Evolutionary conservation across 1,140 invertebrate genomes (phyloP).

Genomic region (Drosophila tropicalis): DNA sequence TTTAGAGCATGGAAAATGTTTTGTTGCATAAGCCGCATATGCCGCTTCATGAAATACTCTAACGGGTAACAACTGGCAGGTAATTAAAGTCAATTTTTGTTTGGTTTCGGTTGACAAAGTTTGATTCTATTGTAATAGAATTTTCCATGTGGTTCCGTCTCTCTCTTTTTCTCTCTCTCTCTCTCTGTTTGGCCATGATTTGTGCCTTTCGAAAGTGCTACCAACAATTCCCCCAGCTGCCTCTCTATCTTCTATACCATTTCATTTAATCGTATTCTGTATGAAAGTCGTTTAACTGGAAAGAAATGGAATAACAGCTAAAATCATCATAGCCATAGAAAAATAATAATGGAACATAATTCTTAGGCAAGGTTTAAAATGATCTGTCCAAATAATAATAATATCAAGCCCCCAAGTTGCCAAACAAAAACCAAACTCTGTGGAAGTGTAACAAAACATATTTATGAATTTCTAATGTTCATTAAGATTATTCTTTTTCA

Average conservation of each 20-base stretch:
- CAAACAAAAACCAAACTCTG: background rate
- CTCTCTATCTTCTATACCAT: background rate
- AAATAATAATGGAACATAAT: slow-evolving; percentile 32
- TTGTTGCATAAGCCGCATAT: background rate
- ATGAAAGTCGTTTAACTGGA: slow-evolving; percentile 47
- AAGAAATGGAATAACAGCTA: slow-evolving; percentile 24
- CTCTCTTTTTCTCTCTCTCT: slow-evolving; percentile 17
- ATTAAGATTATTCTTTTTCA: slow-evolving; percentile 25
- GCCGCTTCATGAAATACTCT: background rate
- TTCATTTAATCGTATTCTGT: slow-evolving; percentile 25
- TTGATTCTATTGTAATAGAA: slow-evolving; percentile 33
- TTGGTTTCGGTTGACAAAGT: slow-evolving; percentile 45
- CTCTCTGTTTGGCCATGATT: slow-evolving; percentile 37
- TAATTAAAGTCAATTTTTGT: slow-evolving; percentile 62
- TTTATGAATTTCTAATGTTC: slow-evolving; percentile 53
- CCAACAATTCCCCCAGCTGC: slow-evolving; percentile 6
- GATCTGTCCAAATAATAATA: slow-evolving; percentile 9
- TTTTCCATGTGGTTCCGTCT: slow-evolving; percentile 16
- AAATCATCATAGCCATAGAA: slow-evolving; percentile 21
- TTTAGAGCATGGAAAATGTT: background rate
- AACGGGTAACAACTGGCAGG: slow-evolving; percentile 27
- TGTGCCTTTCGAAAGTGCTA: slow-evolving; percentile 64
- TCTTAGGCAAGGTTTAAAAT: slow-evolving; percentile 27
- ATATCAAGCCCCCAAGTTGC: background rate
- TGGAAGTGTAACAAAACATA: slow-evolving; percentile 62